Evolutionary conservation across 92 coral and sea anemone species (phyloP).

Genomic region (Montipora capitata): DNA sequence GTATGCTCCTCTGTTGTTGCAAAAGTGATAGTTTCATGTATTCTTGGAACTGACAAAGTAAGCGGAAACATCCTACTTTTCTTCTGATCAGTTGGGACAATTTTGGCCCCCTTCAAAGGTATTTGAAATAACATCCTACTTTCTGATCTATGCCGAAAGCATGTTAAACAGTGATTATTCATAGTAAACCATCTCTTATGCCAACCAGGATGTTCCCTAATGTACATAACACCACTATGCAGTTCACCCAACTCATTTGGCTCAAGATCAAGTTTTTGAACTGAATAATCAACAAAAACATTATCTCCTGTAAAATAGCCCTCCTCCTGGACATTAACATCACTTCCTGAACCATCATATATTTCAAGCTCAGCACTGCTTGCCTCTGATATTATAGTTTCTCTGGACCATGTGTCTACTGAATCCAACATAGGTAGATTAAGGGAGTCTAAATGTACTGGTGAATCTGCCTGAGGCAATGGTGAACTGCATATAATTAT

Average conservation of each 20-base stretch:
- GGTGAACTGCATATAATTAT: conserved; percentile 65
- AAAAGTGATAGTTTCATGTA: conserved; percentile 83
- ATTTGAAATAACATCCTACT: conserved; percentile 88
- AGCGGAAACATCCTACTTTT: conserved; percentile 87
- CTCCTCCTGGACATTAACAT: conserved; percentile 76
- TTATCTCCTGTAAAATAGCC: conserved; percentile 91
- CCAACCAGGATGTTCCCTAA: conserved; percentile 93
- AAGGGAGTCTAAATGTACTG: conserved; percentile 32
- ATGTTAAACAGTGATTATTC: conserved; percentile 82
- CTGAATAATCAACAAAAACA: conserved; percentile 66
- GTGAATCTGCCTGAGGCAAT: conserved; percentile 66
- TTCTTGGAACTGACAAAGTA: conserved; percentile 83
- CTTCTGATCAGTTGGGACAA: conserved; percentile 85
- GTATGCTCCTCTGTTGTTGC: conserved; percentile 87
- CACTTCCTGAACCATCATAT: conserved; percentile 78
- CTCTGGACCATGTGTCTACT: conserved; percentile 65
- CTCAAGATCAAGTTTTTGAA: conserved; percentile 70
- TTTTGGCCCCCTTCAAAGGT: conserved; percentile 82
- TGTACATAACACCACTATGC: conserved; percentile 79
- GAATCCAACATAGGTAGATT: conserved; percentile 61
- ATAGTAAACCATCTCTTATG: conserved; percentile 89
- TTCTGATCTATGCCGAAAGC: conserved; percentile 83
- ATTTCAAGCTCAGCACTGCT: conserved; percentile 72
- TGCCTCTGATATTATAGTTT: conserved; percentile 79
- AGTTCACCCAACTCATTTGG: conserved; percentile 88